Percentiles rank a stretch among this genome's conserved stretches.
Evolutionary conservation across 2,888 invertebrate genomes (phyloP).

Genomic region (Epistrophe eligans): DNA sequence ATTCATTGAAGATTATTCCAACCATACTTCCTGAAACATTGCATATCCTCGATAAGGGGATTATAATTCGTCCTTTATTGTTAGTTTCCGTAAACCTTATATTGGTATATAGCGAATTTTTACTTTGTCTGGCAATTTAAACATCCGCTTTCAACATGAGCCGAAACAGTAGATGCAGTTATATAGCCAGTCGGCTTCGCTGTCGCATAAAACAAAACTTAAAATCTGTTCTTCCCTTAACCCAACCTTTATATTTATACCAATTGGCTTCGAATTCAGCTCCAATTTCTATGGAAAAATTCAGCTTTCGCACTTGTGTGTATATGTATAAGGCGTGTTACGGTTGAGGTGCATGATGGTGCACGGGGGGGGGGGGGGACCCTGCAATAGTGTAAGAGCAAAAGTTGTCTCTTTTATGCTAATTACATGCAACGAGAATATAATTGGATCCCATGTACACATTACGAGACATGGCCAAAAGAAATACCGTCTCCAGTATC

Average conservation of each 20-base stretch:
- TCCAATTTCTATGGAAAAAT: constrained; percentile 40
- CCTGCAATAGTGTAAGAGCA: constrained; percentile 48
- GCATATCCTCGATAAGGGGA: constrained; percentile 53
- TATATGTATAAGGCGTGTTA: constrained; percentile 25
- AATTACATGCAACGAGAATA: constrained; percentile 76
- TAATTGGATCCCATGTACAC: constrained; percentile 76
- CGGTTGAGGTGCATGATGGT: background rate
- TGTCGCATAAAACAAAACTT: constrained; percentile 45
- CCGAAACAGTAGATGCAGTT: constrained; percentile 53
- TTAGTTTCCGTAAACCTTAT: constrained; percentile 28
- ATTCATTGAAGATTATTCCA: background rate
- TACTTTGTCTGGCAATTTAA: constrained; percentile 28
- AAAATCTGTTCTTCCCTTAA: background rate
- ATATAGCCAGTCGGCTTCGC: constrained; percentile 10
- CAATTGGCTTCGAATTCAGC: constrained; percentile 65
- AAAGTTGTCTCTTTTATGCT: constrained; percentile 76
- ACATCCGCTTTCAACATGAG: constrained; percentile 63
- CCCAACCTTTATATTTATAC: constrained; percentile 12
- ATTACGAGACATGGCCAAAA: constrained; percentile 75
- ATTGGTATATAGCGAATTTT: background rate
- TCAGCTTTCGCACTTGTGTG: constrained; percentile 64
- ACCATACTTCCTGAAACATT: constrained; percentile 21
- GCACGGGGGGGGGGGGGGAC: background rate
- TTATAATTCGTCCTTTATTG: constrained; percentile 62
- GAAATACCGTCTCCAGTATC: constrained; percentile 74